These are phyloP conservation scores for Julus scandinavius DNA, from an alignment of 2,888 invertebrate genomes.

Conservation along the genomic window DNA sequence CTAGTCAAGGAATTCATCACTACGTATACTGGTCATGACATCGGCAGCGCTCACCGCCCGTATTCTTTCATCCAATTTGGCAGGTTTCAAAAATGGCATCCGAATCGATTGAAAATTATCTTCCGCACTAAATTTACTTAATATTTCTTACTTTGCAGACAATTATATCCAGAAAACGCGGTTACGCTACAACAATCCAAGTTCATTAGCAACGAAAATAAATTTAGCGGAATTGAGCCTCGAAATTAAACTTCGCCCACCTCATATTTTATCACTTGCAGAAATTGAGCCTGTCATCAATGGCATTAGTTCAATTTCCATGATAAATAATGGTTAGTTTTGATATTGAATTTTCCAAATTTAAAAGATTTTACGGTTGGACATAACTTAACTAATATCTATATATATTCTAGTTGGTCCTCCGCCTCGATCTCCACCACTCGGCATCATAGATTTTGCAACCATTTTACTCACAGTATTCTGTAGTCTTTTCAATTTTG, in stretches of 20 bases:
- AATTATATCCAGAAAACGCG: slow-evolving; percentile 62
- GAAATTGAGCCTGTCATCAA: slow-evolving; percentile 55
- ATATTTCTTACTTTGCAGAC: slow-evolving; percentile 10
- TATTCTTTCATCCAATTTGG: slow-evolving; percentile 68
- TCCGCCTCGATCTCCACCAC: slow-evolving; percentile 41
- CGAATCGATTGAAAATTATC: not conserved
- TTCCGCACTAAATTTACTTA: no score
- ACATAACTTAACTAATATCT: not conserved
- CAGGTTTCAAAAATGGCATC: slow-evolving; percentile 60
- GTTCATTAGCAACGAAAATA: slow-evolving; percentile 62
- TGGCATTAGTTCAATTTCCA: not conserved
- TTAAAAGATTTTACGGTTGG: not conserved
- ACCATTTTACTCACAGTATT: slow-evolving; percentile 48
- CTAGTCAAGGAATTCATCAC: slow-evolving; percentile 67
- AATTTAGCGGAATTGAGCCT: slow-evolving; percentile 62
- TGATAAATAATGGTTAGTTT: slow-evolving; percentile 39
- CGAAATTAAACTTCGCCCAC: slow-evolving; percentile 62
- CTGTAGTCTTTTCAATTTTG: slow-evolving; percentile 55
- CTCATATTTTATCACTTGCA: slow-evolving; percentile 61
- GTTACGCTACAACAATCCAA: slow-evolving; percentile 63
- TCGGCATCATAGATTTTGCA: slow-evolving; percentile 51
- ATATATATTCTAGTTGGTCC: slow-evolving; percentile 47
- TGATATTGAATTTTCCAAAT: not conserved
- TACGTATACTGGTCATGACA: slow-evolving; percentile 64
- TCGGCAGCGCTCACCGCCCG: slow-evolving; percentile 65